Evolutionary conservation across 2,113 vertebrate species (phyloP).

Genomic region (Crotalus helleri): DNA sequence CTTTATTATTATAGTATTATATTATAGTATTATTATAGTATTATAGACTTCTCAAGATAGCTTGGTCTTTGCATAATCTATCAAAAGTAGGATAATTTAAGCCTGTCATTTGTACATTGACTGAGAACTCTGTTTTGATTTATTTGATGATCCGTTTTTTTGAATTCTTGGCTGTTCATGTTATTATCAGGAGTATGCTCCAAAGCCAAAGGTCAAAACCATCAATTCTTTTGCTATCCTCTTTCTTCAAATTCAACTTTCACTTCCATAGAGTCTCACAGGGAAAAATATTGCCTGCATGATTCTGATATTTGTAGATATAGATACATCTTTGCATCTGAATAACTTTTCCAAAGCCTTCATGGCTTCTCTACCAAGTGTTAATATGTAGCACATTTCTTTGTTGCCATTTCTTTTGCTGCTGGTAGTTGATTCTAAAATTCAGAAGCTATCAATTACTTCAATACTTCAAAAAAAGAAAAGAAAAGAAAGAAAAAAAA

Average conservation of each 20-base stretch:
- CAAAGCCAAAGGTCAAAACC: neutral
- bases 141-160: neutral
- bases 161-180: neutral
- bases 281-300: neutral
- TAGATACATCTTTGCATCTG: neutral
- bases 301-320: neutral
- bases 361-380: neutral
- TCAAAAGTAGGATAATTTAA: neutral
- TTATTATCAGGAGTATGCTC: neutral
- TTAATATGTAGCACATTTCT: neutral
- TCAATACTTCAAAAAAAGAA: neutral
- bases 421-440: neutral
- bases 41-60: neutral
- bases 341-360: neutral
- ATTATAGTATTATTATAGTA: too few relatives aligned
- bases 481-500: neutral
- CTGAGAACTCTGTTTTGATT: neutral
- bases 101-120: neutral
- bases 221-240: neutral
- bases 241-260: neutral
- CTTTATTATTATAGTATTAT: neutral
- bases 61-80: neutral
- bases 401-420: neutral
- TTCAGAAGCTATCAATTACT: neutral
- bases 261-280: neutral